These are phyloP conservation scores for Eurypyga helias DNA, from an alignment of 2,113 vertebrate species.

Conservation along the genomic window DNA sequence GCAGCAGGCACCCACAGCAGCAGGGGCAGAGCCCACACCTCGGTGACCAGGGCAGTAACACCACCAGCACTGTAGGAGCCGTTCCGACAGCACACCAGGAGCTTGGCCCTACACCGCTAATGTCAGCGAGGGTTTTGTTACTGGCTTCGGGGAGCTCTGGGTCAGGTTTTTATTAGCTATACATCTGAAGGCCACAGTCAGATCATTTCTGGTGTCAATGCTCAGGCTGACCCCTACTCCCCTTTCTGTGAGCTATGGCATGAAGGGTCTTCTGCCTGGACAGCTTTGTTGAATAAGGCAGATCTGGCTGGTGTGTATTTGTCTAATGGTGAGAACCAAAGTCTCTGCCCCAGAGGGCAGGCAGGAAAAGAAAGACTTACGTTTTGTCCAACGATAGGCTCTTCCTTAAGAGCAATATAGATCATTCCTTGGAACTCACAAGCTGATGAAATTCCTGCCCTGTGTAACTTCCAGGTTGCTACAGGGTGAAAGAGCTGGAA, in stretches of 20 bases:
- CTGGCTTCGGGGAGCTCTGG: background rate
- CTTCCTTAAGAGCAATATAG: background rate
- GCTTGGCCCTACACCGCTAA: background rate
- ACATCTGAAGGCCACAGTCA: background rate
- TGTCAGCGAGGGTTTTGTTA: background rate
- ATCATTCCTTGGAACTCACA: background rate
- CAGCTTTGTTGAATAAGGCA: background rate
- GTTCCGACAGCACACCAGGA: fast-evolving
- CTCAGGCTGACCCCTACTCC: background rate
- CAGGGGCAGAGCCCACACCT: background rate
- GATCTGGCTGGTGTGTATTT: background rate
- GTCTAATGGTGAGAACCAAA: background rate
- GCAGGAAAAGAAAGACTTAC: background rate
- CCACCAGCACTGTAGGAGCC: background rate
- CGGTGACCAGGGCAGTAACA: fast-evolving
- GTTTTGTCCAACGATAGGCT: background rate
- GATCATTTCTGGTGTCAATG: background rate
- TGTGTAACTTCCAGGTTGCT: background rate
- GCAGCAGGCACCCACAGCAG: background rate
- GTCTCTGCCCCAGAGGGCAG: background rate
- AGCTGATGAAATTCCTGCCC: background rate
- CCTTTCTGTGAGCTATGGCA: background rate
- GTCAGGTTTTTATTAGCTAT: background rate
- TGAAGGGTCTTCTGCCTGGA: background rate
- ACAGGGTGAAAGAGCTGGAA: background rate